phyloP scores from a whole-genome alignment of 1,140 invertebrate genomes.

The Archivesica marissinica region DNA sequence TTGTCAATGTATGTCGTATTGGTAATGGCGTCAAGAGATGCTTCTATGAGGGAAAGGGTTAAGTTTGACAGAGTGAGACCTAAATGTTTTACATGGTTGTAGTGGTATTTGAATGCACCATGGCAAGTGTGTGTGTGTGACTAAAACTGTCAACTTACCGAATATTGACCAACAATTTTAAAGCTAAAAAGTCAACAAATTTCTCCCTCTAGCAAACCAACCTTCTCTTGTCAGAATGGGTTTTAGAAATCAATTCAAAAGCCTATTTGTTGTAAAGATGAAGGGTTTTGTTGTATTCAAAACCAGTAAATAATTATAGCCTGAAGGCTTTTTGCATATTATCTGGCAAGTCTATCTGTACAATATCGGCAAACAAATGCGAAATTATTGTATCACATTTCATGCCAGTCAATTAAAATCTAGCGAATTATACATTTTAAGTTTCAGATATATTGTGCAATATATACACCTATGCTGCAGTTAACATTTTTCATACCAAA shows the following conservation, averaged over 20 bases:
- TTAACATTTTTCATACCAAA: too few relatives aligned
- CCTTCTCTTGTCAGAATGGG: not conserved
- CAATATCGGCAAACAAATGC: conserved; percentile 39
- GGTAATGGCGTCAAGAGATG: too few relatives aligned
- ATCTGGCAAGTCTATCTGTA: conserved; percentile 46
- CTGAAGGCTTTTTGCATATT: conserved; percentile 53
- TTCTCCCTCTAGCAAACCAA: not conserved
- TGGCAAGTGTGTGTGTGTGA: too few relatives aligned
- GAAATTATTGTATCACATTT: conserved; percentile 51
- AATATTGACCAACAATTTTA: conserved; percentile 6
- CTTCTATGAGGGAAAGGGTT: too few relatives aligned
- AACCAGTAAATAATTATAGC: conserved; percentile 55
- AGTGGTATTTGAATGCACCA: too few relatives aligned
- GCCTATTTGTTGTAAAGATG: conserved; percentile 33
- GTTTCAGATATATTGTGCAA: not conserved
- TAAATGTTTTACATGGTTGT: too few relatives aligned
- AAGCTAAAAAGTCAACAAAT: conserved; percentile 34
- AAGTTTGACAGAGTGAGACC: too few relatives aligned
- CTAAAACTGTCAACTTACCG: not conserved
- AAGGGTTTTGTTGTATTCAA: conserved; percentile 24
- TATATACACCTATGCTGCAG: too few relatives aligned
- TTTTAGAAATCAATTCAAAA: conserved; percentile 27
- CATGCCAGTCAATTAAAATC: conserved; percentile 27
- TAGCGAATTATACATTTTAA: conserved; percentile 24
- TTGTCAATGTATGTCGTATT: too few relatives aligned